phyloP scores from a whole-genome alignment of 2,113 vertebrate species.

The Bubo blakistoni region DNA sequence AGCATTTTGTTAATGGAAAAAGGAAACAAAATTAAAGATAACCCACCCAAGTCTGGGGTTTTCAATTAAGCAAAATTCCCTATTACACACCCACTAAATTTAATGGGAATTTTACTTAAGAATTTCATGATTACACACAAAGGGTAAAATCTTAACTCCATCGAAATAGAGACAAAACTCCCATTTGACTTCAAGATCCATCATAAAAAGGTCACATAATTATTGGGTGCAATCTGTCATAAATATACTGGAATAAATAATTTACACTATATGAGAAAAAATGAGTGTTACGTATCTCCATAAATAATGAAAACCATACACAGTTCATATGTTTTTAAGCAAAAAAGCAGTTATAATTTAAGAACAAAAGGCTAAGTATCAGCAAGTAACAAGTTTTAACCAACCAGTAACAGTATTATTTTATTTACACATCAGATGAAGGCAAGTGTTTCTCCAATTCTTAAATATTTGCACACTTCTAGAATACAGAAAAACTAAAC shows the following conservation, averaged over 20 bases:
- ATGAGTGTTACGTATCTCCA: background rate
- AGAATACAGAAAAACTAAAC: background rate
- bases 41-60: background rate
- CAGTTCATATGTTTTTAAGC: background rate
- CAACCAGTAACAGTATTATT: background rate
- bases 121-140: background rate
- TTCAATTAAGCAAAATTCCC: background rate
- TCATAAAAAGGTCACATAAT: background rate
- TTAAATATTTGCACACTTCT: background rate
- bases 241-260: conserved; percentile 36
- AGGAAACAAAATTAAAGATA: conserved; percentile 1
- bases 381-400: background rate
- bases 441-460: background rate
- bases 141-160: background rate
- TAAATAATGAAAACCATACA: conserved; percentile 23
- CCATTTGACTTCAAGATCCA: background rate
- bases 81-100: background rate
- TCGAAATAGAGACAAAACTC: background rate
- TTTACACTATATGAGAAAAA: background rate
- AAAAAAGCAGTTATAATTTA: background rate
- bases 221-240: background rate
- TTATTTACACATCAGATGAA: conserved; percentile 34
- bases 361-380: background rate
- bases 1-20: background rate
- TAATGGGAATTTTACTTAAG: background rate